A percentile compares a stretch with the other conserved stretches of the same genome.
Evolutionary conservation across 2,113 vertebrate species (phyloP).

Genomic region (Seriola dumerili): DNA sequence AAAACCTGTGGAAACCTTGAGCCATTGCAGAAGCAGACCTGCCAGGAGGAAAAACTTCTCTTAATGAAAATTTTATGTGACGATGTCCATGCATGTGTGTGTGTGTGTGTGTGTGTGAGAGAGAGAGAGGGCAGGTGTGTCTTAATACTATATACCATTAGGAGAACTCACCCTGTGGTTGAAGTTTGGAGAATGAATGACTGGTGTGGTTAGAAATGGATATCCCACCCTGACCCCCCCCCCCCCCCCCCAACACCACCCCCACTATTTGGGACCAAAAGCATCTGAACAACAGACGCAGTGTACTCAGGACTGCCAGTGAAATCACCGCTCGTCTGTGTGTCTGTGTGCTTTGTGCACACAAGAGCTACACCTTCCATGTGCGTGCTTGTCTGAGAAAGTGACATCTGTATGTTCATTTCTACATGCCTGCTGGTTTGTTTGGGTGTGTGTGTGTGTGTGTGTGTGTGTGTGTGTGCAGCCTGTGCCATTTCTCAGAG

Average conservation of each 20-base stretch:
- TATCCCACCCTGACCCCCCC: not conserved
- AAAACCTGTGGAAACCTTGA: conserved; percentile 44
- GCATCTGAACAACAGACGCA: conserved; percentile 66
- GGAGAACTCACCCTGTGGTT: conserved; percentile 53
- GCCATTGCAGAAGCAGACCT: conserved; percentile 19
- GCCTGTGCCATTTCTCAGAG: conserved; percentile 39
- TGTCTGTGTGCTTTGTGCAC: conserved; percentile 36
- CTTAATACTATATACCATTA: conserved; percentile 10
- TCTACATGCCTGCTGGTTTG: conserved; percentile 17
- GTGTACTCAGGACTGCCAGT: conserved; percentile 62
- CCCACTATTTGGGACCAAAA: conserved; percentile 31
- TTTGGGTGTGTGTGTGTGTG: conserved; percentile 15
- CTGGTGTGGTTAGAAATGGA: conserved; percentile 54
- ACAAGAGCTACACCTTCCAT: conserved; percentile 9
- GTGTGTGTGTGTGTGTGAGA: not conserved
- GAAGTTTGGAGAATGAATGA: conserved; percentile 46
- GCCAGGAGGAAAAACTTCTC: conserved; percentile 29
- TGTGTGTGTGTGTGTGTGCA: conserved; percentile 10
- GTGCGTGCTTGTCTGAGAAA: conserved; percentile 37
- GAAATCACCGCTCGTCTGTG: conserved; percentile 27
- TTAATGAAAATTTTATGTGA: conserved; percentile 22
- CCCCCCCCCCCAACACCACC: not conserved
- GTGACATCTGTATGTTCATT: conserved; percentile 49
- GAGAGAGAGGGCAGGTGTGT: not conserved
- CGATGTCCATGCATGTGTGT: not conserved